Conservation (phyloP, 2,888 invertebrate species). For the Odontomyia ornata region DNA sequence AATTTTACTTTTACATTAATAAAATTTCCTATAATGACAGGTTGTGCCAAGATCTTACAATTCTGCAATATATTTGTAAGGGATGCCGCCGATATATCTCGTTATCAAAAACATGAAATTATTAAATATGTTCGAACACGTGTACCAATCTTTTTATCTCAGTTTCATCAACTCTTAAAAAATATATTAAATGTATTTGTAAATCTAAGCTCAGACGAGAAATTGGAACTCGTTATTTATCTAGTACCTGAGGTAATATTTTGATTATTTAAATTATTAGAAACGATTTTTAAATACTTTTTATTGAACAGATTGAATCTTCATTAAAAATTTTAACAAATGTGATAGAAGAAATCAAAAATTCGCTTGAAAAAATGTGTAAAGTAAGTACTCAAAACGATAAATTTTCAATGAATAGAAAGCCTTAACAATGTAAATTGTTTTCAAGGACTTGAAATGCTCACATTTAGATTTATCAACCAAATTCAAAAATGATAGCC, state of each 20-base stretch:
- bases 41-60: conserved; percentile 67
- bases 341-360: conserved; percentile 69
- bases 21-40: conserved; percentile 55
- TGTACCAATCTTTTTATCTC: conserved; percentile 72
- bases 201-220: conserved; percentile 68
- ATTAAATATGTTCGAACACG: conserved; percentile 73
- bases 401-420: background rate
- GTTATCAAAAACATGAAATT: conserved; percentile 73
- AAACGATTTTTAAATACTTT: background rate
- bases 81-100: conserved; percentile 69
- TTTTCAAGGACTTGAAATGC: conserved; percentile 60
- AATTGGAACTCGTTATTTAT: conserved; percentile 71
- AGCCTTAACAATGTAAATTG: background rate
- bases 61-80: conserved; percentile 74
- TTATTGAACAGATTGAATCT: conserved; percentile 68
- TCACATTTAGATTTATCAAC: conserved; percentile 58
- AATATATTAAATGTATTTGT: conserved; percentile 70
- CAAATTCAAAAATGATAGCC: conserved; percentile 41
- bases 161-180: conserved; percentile 69
- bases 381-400: conserved; percentile 58
- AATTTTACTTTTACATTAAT: no score
- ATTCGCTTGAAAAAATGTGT: conserved; percentile 71
- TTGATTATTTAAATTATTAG: no score
- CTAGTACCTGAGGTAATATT: conserved; percentile 72
- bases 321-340: conserved; percentile 69